Evolutionary conservation across 2,888 invertebrate genomes (phyloP), one percentile per base, ranked within the genome.

Genomic region (Diloba caeruleocephala): DNA sequence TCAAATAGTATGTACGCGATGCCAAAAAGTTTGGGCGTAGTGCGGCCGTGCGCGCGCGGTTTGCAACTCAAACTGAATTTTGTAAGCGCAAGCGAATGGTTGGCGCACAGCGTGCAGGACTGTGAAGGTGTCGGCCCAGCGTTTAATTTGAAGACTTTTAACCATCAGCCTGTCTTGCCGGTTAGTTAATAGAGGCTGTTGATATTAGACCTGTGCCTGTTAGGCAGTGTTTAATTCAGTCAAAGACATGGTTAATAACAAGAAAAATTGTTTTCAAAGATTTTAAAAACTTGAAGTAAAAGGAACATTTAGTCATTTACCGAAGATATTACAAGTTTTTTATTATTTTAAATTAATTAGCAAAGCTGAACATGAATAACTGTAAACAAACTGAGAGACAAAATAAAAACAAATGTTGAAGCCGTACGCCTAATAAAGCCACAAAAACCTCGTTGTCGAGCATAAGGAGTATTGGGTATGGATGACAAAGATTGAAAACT

Each of bases 51-150:
- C 92, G 90, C 90, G 84, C 85, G 88, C 90, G 88, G 84, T 85
- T 85, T 84, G 80, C 88, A 82, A 81, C 85, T 85, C 88, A 76
- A 88, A 92, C 92, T 92, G 90, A 93, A 88, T 90, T 90, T 90
- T 87, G 91, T 89, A 82, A 86, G 88, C 88, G 89, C 86, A 82
- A 74, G 81, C 85, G 84, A 82, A 82, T 82, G 87, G 82, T 82
- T 85, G 81, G 85, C 85, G 78, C 75, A 71, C 74, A 76, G 75
- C 74, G 71, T 74, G 77, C 84, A 86, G 86, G 83, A 85, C 79
- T 79, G 90, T 82, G 89, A 90, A 91, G 89, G 92, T 87, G 84
- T 86, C 73, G 76, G 78, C 78, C 79, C 82, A 78, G 71, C 78
- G 77, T 77, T 72, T 74, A 77, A 75, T 76, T 81, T 75, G 66